Base-by-base conservation (phyloP, 2,888 invertebrate genomes). In the Dascillus cervinus region DNA sequence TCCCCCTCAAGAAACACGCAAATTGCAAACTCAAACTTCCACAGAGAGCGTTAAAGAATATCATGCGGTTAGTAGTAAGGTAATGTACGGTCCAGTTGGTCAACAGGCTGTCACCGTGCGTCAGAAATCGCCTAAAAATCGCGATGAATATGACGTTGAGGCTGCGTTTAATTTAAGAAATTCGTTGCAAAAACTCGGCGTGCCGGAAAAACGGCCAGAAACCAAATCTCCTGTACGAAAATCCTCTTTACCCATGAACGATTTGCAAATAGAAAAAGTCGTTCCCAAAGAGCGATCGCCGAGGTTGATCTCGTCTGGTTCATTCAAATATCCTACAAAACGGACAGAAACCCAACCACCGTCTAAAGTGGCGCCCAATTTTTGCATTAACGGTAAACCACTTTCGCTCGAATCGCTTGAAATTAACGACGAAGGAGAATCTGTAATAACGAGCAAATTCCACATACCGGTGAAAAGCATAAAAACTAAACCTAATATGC, bases 51-150 rank as follows among this genome's bases (percentile, higher is more conserved):
- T 62, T 3, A 55, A 61, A 29, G 64, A 65, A 44, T 77, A 80
- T 53, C 69, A 69, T 34, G 76, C 81, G 38, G 76, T 79, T 37
- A 71, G 71, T 26, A 71, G 75, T 25, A 77, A 75, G 52, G 82
- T 84, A n/a, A 84, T 84, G 83, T 69, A 73, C 27, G 82, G 79
- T 1, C 82, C 84, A 0, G 75, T 80, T 36, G 72, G 77, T 35
- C 84, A 84, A 52, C 75, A 78, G 42, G 85, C 84, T 17, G 77
- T 81, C 9, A 75, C 79, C 10, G 69, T 67, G 22, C 67, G 70
- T 25, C 62, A 66, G 49, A 61, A 65, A 37, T 58, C 68, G 4
- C 74, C 75, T 26, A 73, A 72, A 56, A 72, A 66, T 44, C 67
- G 75, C 29, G 70, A 74, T 44, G 69, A 72, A 44, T 71, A 73